A percentile compares a stretch with the other conserved stretches of the same genome.
phyloP scores from a whole-genome alignment of 1,140 invertebrate species.

The Conus ventricosus region DNA sequence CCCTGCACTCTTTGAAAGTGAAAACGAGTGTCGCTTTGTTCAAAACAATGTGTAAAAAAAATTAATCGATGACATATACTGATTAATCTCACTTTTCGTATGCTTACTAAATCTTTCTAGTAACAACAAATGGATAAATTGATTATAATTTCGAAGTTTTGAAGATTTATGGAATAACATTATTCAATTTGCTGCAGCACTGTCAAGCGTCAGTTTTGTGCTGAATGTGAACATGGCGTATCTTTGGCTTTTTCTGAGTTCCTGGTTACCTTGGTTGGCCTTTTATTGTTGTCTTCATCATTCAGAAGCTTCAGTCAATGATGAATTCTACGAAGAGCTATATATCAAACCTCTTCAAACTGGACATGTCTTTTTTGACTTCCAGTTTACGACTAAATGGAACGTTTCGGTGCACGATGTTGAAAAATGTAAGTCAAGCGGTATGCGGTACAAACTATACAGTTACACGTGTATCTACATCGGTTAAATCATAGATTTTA shows the following conservation, averaged over 20 bases:
- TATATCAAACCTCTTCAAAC: conserved; percentile 85
- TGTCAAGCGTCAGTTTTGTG: conserved; percentile 24
- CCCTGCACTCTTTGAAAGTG: background rate
- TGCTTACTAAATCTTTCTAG: background rate
- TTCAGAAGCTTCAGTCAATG: conserved; percentile 63
- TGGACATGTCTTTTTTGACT: conserved; percentile 88
- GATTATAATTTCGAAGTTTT: background rate
- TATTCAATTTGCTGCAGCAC: conserved; percentile 9
- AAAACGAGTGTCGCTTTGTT: background rate
- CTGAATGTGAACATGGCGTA: conserved; percentile 32
- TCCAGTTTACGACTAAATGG: conserved; percentile 89
- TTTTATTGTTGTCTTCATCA: background rate
- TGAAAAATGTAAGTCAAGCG: conserved; percentile 78
- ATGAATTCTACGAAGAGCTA: conserved; percentile 87
- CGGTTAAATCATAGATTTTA: too few relatives aligned
- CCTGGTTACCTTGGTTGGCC: background rate
- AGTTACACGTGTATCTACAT: too few relatives aligned
- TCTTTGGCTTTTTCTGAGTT: too few relatives aligned
- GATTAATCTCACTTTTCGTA: background rate
- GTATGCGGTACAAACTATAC: too few relatives aligned
- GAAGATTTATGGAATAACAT: background rate
- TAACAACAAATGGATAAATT: too few relatives aligned
- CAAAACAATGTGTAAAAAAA: background rate
- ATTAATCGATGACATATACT: background rate
- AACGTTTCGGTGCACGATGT: conserved; percentile 73